Base-by-base conservation (phyloP, 53 echinoderm and acorn worm genomes). In the Actinopyga echinites region DNA sequence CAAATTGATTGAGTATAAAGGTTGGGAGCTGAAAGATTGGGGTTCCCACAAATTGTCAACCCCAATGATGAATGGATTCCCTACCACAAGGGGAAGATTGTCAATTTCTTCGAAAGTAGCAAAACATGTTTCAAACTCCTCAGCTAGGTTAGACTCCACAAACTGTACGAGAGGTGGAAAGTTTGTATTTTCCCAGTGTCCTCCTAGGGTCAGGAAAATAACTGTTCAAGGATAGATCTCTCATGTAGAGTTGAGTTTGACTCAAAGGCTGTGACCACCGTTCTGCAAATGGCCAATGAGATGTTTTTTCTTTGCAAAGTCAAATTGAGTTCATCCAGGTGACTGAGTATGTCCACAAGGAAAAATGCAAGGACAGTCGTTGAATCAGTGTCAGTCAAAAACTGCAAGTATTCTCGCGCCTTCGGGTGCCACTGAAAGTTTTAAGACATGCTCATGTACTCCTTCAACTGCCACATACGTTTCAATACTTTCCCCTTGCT, bases 401-500 rank as follows among this genome's bases (percentile, higher is more conserved):
- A 79, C 30, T 55, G 6, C 77, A 54, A 45, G n/a, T 75, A 75
- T 22, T 75, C 77, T 52, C n/a, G 52, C 26, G 77, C 77, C 68
- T 67, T 30, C 24, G 19, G 64, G 64, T 63, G 64, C 23, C 64
- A 63, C 64, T 24, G n/a, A n/a, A n/a, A 63, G 64, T 63, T 24
- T 63, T 24, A 63, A 63, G 73, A 38, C 32, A 71, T 23, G 73
- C 35, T 30, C 24, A 44, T 75, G 75, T 75, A 52, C 75, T 44
- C 52, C 55, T 52, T 22, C 55, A 75, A 23, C 40, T 19, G 40
- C 75, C 75, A 75, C 75, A 75, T 75, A 52, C 55, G 75, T 28
- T 12, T 64, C 65, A 64, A 34, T 69, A 69, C 71, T 34, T 79
- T 52, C 57, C 79, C 79, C 57, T 79, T 79, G n/a, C 79, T 79